Evolutionary conservation across 1,140 invertebrate species (phyloP).

Genomic region (Sycophaga agraensis): DNA sequence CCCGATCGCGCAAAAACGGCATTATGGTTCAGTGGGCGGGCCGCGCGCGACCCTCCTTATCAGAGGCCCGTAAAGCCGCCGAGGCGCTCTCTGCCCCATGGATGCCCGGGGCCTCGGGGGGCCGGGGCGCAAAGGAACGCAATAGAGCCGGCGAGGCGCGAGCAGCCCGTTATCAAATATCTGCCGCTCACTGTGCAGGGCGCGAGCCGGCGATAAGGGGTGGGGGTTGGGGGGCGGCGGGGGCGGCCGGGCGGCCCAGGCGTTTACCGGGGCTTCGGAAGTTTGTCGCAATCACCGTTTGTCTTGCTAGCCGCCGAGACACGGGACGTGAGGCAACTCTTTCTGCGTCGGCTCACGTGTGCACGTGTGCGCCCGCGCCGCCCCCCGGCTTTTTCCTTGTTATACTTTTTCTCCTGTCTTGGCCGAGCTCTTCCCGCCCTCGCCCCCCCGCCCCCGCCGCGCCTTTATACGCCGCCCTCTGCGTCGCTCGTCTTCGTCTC

Average conservation of each 20-base stretch:
- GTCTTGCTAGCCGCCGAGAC: conserved; percentile 18
- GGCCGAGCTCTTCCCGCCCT: background rate
- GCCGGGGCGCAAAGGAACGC: too few species aligned
- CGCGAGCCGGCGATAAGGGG: background rate
- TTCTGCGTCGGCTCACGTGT: background rate
- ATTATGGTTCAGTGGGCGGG: too few species aligned
- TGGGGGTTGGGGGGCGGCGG: too few species aligned
- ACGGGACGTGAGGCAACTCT: conserved; percentile 17
- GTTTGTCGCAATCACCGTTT: conserved; percentile 32
- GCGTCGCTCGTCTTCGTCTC: background rate
- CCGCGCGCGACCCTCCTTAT: too few species aligned
- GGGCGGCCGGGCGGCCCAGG: too few species aligned
- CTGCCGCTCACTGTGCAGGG: background rate
- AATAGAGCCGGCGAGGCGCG: too few species aligned
- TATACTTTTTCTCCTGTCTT: conserved; percentile 6
- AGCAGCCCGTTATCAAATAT: conserved; percentile 24
- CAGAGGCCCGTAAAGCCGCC: too few species aligned
- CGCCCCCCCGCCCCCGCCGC: background rate
- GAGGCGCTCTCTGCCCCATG: too few species aligned
- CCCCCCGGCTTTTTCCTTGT: conserved; percentile 2
- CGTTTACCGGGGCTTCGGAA: conserved; percentile 14
- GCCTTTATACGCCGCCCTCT: background rate
- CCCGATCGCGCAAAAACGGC: too few species aligned
- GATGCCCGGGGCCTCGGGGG: too few species aligned
- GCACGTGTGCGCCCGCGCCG: background rate